Conservation (phyloP, 2,797 vertebrate genomes). For the Morelia viridis region DNA sequence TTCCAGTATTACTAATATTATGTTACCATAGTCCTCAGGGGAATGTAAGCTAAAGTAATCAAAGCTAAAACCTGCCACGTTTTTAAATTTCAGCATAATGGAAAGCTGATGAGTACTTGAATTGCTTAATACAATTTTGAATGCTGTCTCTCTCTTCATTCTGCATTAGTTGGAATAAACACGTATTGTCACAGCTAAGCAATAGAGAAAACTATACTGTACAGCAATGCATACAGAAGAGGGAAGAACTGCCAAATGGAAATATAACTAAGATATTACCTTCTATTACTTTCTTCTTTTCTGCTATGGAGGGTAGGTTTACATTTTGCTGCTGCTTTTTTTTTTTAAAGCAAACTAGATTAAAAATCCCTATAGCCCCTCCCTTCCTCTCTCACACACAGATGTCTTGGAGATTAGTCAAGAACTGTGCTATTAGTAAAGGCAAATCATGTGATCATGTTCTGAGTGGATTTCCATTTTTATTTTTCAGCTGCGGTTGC, state of each 20-base stretch:
- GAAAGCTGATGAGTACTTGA: background rate
- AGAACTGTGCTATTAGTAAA: background rate
- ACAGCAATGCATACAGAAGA: background rate
- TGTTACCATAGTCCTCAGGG: background rate
- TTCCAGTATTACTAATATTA: background rate
- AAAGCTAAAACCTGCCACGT: background rate
- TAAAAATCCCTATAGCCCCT: background rate
- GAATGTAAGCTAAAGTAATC: background rate
- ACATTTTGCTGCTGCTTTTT: background rate
- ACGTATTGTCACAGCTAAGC: background rate
- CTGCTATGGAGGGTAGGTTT: background rate
- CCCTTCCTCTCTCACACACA: background rate
- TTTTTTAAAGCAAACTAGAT: background rate
- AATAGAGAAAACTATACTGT: background rate
- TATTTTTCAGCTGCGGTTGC: background rate
- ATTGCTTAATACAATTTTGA: background rate
- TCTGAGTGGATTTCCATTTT: background rate
- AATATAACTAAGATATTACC: background rate
- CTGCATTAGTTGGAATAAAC: background rate
- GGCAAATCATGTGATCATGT: background rate
- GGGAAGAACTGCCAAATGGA: background rate
- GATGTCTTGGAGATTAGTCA: background rate
- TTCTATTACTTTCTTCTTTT: background rate
- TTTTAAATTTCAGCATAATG: background rate
- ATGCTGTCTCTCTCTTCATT: background rate